Conservation (phyloP, 2,888 invertebrate species). For the Resseliella maxima region DNA sequence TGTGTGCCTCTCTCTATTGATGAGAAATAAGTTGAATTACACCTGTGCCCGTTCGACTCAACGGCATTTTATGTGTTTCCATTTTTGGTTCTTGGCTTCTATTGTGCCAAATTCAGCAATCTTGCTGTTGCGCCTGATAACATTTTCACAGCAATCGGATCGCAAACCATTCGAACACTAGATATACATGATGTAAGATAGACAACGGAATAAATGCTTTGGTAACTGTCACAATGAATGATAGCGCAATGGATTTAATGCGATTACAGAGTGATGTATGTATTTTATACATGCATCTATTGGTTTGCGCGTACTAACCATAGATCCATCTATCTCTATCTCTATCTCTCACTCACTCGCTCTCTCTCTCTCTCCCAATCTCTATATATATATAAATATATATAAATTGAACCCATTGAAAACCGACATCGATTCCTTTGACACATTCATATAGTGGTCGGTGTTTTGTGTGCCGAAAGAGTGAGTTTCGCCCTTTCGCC, state of each 20-base stretch:
- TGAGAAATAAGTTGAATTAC: too few relatives aligned
- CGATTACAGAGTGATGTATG: slow-evolving; percentile 51
- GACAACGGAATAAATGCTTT: slow-evolving; percentile 43
- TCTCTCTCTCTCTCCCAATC: too few relatives aligned
- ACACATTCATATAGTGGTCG: slow-evolving; percentile 3
- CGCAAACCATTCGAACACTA: neutral
- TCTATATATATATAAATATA: slow-evolving; percentile 1
- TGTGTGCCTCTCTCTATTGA: neutral
- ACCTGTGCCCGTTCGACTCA: slow-evolving; percentile 16
- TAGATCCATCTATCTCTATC: too few relatives aligned
- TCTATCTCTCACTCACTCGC: neutral
- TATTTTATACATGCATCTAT: slow-evolving; percentile 22
- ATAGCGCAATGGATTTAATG: slow-evolving; percentile 53
- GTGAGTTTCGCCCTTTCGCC: neutral
- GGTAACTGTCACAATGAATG: slow-evolving; percentile 53
- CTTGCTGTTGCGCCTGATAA: neutral
- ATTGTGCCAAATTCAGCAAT: slow-evolving; percentile 15
- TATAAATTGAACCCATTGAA: slow-evolving; percentile 40
- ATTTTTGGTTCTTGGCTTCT: slow-evolving; percentile 24
- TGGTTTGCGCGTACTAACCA: neutral
- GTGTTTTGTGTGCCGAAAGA: neutral
- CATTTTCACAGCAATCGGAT: neutral
- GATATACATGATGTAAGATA: slow-evolving; percentile 45
- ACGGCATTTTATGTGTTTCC: slow-evolving; percentile 32
- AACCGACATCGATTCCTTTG: slow-evolving; percentile 45